Conservation (phyloP, 2,888 invertebrate species). For the Thera obeliscata region DNA sequence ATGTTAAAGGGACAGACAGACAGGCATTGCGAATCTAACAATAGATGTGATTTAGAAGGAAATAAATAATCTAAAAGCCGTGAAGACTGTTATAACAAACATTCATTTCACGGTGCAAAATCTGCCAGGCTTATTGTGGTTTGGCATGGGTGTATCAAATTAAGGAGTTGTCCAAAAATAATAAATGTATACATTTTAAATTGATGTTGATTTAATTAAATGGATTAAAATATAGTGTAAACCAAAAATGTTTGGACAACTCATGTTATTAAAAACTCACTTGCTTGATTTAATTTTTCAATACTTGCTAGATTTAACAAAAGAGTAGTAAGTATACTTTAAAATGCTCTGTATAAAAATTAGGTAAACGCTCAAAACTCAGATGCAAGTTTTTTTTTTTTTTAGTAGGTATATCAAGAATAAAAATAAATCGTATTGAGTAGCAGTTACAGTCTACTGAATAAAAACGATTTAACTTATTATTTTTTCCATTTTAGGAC, state of each 20-base stretch:
- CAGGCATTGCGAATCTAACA: constrained; percentile 75
- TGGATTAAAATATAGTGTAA: neutral
- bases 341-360: too few relatives aligned
- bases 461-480: neutral
- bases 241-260: too few relatives aligned
- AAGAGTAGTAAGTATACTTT: too few relatives aligned
- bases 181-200: neutral
- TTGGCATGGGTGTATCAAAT: constrained; percentile 58
- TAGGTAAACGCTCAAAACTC: too few relatives aligned
- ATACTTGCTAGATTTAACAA: too few relatives aligned
- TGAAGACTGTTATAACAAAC: constrained; percentile 79
- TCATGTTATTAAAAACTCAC: too few relatives aligned
- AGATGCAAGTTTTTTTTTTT: too few relatives aligned
- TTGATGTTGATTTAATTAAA: neutral
- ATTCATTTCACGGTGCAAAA: constrained; percentile 74
- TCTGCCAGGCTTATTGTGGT: constrained; percentile 66
- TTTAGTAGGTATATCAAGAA: too few relatives aligned
- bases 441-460: too few relatives aligned
- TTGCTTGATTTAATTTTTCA: too few relatives aligned
- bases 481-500: constrained; percentile 7
- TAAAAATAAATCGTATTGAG: too few relatives aligned
- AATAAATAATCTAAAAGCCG: constrained; percentile 78
- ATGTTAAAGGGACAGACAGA: constrained; percentile 62
- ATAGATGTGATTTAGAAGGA: constrained; percentile 77
- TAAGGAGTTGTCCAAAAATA: constrained; percentile 23